phyloP scores from a whole-genome alignment of 2,113 vertebrate genomes.

The Cyrtonyx montezumae region DNA sequence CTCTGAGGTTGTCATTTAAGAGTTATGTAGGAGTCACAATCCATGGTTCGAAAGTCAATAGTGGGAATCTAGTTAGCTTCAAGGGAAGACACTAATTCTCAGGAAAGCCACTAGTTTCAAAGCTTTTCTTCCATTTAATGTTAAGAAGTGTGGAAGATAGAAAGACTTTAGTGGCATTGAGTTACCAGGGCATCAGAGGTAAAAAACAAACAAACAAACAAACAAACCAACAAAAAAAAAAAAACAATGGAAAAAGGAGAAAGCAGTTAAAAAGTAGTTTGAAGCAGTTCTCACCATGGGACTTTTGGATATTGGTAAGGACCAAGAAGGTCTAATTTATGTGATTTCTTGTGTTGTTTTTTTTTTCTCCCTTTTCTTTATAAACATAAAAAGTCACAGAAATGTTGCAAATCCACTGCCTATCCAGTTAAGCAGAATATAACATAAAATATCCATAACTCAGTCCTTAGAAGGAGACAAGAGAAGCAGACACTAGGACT shows the following conservation, averaged over 20 bases:
- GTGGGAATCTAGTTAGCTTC: background rate
- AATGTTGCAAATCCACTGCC: background rate
- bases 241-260: too few relatives aligned
- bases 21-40: background rate
- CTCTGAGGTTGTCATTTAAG: background rate
- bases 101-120: background rate
- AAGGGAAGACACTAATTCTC: background rate
- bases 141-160: background rate
- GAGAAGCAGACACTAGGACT: background rate
- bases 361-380: background rate
- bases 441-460: background rate
- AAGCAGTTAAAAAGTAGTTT: background rate
- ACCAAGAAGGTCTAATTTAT: background rate
- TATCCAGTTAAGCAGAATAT: background rate
- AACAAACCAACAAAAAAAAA: too few relatives aligned
- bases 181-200: background rate
- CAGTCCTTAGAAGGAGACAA: background rate
- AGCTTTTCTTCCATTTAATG: background rate
- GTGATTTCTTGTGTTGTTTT: background rate
- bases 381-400: background rate
- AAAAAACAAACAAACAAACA: too few relatives aligned
- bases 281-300: background rate
- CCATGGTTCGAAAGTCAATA: background rate
- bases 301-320: background rate
- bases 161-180: background rate